Conservation (phyloP, 2,888 invertebrate species). For the Fissipunctia ypsillon region DNA sequence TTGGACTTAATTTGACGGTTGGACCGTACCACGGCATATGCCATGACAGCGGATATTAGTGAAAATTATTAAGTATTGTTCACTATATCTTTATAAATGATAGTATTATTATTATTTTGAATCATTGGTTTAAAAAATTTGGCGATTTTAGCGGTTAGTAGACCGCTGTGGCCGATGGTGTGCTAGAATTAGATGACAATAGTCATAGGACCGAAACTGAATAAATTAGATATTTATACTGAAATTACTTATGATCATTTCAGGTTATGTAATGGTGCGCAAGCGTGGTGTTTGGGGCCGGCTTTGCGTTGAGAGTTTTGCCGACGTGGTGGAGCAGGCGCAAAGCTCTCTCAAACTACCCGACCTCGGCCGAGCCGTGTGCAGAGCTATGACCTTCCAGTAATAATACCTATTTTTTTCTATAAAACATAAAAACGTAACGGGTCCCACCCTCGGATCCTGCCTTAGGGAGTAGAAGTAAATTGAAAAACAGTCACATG, state of each 20-base stretch:
- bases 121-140: background rate
- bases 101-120: background rate
- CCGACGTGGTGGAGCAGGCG: slow-evolving; percentile 90
- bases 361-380: slow-evolving; percentile 94
- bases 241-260: slow-evolving; percentile 16
- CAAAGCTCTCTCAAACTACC: slow-evolving; percentile 92
- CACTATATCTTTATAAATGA: background rate
- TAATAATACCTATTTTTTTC: slow-evolving; percentile 77
- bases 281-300: slow-evolving; percentile 95
- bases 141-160: background rate
- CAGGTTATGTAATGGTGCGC: slow-evolving; percentile 93
- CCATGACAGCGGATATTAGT: no score
- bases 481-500: slow-evolving; percentile 6
- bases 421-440: background rate
- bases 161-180: no score
- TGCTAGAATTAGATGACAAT: background rate
- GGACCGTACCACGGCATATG: no score
- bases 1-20: no score
- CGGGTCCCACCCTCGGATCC: no score
- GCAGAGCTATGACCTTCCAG: slow-evolving; percentile 94
- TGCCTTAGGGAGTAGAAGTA: slow-evolving; percentile 1
- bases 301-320: slow-evolving; percentile 93
- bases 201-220: background rate
- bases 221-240: background rate
- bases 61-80: background rate